Percentiles rank a stretch among this genome's conserved stretches.
phyloP scores from a whole-genome alignment of 2,797 vertebrate species.

The Pantherophis vulpinus region DNA sequence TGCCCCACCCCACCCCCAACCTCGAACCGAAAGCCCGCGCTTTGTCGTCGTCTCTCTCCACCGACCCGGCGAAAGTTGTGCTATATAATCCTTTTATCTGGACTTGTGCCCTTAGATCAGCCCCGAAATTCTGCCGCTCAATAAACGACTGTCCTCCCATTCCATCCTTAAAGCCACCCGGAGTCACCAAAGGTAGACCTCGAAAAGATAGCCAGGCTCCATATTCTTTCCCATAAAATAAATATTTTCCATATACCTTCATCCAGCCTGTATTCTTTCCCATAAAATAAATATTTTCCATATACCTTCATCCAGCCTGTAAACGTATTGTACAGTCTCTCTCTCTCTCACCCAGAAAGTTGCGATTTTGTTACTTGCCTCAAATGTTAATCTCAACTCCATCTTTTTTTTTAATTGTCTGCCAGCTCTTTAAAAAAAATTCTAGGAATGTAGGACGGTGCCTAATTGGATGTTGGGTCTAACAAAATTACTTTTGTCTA shows the following conservation, averaged over 20 bases:
- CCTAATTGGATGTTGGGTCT: not conserved
- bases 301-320: not conserved
- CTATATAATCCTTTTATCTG: not conserved
- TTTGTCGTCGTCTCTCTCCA: not conserved
- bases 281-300: not conserved
- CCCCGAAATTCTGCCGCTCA: not conserved
- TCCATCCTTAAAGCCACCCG: not conserved
- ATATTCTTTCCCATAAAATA: not conserved
- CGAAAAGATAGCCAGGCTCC: not conserved
- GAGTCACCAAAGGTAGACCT: not conserved
- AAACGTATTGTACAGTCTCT: not conserved
- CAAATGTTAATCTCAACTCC: not conserved
- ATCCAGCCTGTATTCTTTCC: not conserved
- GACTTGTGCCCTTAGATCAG: no score
- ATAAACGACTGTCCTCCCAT: not conserved
- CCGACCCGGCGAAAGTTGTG: not conserved
- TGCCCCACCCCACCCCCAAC: no score
- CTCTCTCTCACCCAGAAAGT: not conserved
- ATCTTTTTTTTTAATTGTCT: not conserved
- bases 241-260: not conserved
- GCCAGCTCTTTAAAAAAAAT: not conserved
- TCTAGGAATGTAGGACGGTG: not conserved
- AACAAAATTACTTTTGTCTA: not conserved
- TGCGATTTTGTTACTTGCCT: not conserved
- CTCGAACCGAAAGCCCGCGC: not conserved